phyloP scores from a whole-genome alignment of 1,140 invertebrate species.

The Leptinotarsa defecta region DNA sequence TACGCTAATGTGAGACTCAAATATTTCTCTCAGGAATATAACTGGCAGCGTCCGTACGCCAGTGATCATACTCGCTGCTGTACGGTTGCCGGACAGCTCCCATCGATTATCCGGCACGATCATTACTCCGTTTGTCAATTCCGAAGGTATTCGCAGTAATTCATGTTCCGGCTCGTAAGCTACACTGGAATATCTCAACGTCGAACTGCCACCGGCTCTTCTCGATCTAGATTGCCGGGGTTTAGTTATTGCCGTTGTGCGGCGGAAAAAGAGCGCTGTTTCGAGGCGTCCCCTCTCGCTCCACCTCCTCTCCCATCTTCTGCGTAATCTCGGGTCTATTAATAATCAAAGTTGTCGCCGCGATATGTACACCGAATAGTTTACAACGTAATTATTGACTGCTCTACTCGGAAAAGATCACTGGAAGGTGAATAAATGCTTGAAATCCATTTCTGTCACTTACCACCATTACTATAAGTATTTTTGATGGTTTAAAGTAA shows the following conservation, averaged over 20 bases:
- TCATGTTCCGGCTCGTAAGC: conserved; percentile 36
- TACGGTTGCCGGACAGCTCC: conserved; percentile 41
- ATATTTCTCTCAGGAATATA: neutral
- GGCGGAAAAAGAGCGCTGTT: conserved; percentile 9
- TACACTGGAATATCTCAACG: conserved; percentile 29
- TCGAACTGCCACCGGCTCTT: conserved; percentile 13
- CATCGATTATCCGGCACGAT: conserved; percentile 48
- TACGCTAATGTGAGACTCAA: neutral
- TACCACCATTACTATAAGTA: too few species aligned
- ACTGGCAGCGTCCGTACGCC: neutral
- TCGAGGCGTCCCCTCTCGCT: neutral
- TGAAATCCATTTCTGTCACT: too few species aligned
- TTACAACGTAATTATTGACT: conserved; percentile 24
- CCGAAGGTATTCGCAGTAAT: conserved; percentile 45
- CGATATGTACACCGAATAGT: conserved; percentile 27
- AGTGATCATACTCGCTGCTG: conserved; percentile 20
- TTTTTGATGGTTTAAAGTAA: too few species aligned
- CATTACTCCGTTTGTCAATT: conserved; percentile 48
- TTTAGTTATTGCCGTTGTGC: neutral
- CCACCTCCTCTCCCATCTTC: conserved; percentile 21
- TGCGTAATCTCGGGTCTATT: conserved; percentile 10
- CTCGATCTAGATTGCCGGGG: conserved; percentile 35
- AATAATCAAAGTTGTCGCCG: conserved; percentile 30
- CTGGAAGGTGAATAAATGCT: neutral
- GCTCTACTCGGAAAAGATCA: conserved; percentile 16